Conservation (phyloP, 2,113 vertebrate genomes). For the rabbit (Oryctolagus cuniculus) region DNA sequence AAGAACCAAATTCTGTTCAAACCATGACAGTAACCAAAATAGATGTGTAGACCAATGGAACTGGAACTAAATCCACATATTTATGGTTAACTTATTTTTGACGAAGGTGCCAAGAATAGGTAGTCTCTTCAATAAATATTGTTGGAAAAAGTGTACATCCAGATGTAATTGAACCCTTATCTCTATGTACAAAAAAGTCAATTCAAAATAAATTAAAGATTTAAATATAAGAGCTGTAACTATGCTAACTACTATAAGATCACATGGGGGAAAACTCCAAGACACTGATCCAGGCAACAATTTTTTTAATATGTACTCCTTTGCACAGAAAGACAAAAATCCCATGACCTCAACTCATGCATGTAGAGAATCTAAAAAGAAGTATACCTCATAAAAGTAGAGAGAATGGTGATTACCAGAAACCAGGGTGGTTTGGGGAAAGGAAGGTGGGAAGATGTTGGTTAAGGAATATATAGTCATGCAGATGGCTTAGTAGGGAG, state of each 20-base stretch:
- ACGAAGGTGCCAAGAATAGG: neutral
- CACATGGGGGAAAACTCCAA: neutral
- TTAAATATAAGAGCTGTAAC: neutral
- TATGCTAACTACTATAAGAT: neutral
- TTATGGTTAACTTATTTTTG: neutral
- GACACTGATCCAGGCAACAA: neutral
- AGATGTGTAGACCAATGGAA: neutral
- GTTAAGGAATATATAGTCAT: too few species aligned
- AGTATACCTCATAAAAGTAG: too few species aligned
- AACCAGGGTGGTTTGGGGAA: too few species aligned
- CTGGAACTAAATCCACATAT: neutral
- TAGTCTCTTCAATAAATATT: neutral
- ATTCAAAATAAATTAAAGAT: neutral
- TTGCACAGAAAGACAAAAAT: too few species aligned
- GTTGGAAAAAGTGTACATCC: neutral
- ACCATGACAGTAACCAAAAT: neutral
- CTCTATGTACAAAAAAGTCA: neutral
- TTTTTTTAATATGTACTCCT: neutral
- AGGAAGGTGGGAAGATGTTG: too few species aligned
- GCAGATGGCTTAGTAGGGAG: too few species aligned
- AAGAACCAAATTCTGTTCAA: neutral
- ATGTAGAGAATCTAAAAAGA: too few species aligned
- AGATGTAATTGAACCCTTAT: too few species aligned
- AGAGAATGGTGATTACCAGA: too few species aligned
- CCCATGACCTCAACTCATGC: too few species aligned